These are phyloP conservation scores for Tetramorium alpestre DNA, from an alignment of 1,140 invertebrate genomes.

Conservation along the genomic window DNA sequence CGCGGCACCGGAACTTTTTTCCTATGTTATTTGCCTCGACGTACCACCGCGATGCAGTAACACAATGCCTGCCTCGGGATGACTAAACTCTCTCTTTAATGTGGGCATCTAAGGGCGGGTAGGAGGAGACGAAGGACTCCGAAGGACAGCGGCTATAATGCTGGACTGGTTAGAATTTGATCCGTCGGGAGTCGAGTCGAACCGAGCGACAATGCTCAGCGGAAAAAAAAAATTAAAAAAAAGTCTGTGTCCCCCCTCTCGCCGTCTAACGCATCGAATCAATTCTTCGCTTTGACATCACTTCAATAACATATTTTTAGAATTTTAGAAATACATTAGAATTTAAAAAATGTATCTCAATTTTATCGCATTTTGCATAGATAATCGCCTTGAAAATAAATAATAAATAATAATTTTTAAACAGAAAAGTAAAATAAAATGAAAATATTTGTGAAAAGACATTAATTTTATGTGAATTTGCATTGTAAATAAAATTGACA, in stretches of 20 bases:
- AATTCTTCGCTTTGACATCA: neutral
- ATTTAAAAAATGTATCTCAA: no score
- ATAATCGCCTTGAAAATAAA: neutral
- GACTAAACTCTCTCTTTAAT: slow-evolving; percentile 78
- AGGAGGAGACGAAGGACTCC: slow-evolving; percentile 64
- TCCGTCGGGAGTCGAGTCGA: slow-evolving; percentile 82
- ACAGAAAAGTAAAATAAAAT: neutral
- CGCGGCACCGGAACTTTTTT: slow-evolving; percentile 61
- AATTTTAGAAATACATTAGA: neutral
- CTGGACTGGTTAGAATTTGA: slow-evolving; percentile 85
- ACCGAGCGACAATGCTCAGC: slow-evolving; percentile 79
- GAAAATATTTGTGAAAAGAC: neutral
- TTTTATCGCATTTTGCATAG: neutral
- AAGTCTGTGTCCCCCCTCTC: neutral
- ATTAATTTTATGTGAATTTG: neutral
- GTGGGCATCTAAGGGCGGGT: slow-evolving; percentile 61
- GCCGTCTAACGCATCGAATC: slow-evolving; percentile 42
- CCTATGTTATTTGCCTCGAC: slow-evolving; percentile 70
- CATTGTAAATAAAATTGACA: neutral
- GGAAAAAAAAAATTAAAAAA: slow-evolving; percentile 73
- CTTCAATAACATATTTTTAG: neutral
- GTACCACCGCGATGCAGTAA: slow-evolving; percentile 73
- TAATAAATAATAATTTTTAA: neutral
- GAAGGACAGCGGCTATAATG: slow-evolving; percentile 84
- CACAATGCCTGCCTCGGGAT: slow-evolving; percentile 81